A percentile compares a stretch with the other conserved stretches of the same genome.
Evolutionary conservation across 2,888 invertebrate genomes (phyloP).

Genomic region (Mylabris sibirica): DNA sequence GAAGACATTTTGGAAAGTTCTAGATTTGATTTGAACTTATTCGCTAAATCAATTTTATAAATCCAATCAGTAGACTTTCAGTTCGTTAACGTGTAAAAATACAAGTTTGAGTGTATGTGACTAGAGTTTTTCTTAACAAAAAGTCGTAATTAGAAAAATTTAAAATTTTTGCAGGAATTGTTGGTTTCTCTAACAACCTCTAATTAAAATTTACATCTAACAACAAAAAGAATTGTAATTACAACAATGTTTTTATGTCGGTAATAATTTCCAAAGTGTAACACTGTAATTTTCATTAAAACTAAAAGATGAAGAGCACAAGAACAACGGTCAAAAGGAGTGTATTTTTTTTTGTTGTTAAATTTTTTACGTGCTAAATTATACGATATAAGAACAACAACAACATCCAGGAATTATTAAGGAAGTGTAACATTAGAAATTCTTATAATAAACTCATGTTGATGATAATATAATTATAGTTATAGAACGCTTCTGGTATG

Average conservation of each 20-base stretch:
- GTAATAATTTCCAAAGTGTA: not conserved
- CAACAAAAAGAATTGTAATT: not conserved
- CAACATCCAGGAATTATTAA: slow-evolving; percentile 24
- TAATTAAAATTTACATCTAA: not conserved
- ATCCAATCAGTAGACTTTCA: no score
- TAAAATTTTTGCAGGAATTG: not conserved
- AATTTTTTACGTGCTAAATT: not conserved
- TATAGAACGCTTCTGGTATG: slow-evolving; percentile 23
- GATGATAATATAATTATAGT: slow-evolving; percentile 35
- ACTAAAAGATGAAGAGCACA: not conserved
- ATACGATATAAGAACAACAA: not conserved
- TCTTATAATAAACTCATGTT: slow-evolving; percentile 10
- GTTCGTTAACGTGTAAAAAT: no score
- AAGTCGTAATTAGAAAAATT: no score
- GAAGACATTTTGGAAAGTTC: no score
- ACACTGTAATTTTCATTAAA: no score
- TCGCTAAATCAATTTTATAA: no score
- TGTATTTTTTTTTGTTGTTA: not conserved
- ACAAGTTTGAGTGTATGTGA: no score
- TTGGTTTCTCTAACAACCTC: not conserved
- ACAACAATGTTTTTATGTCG: slow-evolving; percentile 5
- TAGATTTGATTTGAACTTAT: no score
- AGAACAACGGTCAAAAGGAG: not conserved
- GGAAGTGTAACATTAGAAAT: slow-evolving; percentile 30
- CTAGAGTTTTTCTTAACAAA: no score